These are phyloP conservation scores for Hirundo rustica DNA, from an alignment of 2,797 vertebrate species.

Conservation along the genomic window DNA sequence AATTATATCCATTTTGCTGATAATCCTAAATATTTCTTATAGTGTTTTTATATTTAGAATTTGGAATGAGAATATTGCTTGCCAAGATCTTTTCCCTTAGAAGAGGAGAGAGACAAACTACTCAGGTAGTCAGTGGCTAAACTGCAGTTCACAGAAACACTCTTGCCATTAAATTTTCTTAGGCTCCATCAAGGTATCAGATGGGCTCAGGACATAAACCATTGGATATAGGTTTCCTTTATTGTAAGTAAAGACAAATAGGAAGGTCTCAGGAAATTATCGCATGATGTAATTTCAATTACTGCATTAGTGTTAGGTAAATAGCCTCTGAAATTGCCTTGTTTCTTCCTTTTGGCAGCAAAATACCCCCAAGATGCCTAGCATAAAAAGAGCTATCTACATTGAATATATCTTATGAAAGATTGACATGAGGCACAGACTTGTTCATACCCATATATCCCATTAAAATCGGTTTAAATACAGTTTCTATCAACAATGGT, in stretches of 20 bases:
- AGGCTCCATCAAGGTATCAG: not conserved
- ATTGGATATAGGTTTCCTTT: not conserved
- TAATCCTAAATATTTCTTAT: not conserved
- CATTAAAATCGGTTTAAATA: not conserved
- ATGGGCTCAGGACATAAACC: not conserved
- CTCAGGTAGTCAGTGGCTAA: not conserved
- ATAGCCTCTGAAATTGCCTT: not conserved
- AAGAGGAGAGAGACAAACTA: not conserved
- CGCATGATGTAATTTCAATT: not conserved
- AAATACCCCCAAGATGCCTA: not conserved
- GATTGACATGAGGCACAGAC: not conserved
- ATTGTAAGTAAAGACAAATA: not conserved
- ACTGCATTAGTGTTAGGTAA: not conserved
- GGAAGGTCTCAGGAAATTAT: not conserved
- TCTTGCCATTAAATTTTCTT: not conserved
- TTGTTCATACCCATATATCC: not conserved
- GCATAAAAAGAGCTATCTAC: not conserved
- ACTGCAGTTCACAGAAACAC: not conserved
- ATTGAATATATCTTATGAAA: not conserved
- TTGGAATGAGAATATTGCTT: accelerated
- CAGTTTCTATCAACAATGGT: not conserved
- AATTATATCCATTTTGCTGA: not conserved
- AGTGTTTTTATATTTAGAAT: not conserved
- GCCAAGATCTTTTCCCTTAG: not conserved
- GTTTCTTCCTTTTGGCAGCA: not conserved